Evolutionary conservation across 2,113 vertebrate species (phyloP).

Genomic region (Colaptes auratus): DNA sequence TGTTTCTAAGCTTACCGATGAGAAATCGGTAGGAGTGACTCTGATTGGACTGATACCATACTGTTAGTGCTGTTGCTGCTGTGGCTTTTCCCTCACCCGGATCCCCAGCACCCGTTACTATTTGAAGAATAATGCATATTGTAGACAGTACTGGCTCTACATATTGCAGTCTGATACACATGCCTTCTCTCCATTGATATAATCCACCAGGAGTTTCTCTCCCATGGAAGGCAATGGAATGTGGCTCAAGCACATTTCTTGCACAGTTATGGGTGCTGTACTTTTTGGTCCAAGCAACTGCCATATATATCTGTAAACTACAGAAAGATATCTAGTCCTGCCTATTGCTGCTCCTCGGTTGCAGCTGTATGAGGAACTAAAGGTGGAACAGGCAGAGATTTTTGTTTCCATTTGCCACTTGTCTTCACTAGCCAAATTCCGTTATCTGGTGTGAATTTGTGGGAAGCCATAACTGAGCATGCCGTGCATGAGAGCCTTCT

Average conservation of each 20-base stretch:
- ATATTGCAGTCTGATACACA: fast-evolving
- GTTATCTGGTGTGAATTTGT: neutral
- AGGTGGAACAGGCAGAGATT: neutral
- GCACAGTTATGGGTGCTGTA: neutral
- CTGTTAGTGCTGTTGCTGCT: neutral
- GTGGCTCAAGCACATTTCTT: neutral
- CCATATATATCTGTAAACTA: neutral
- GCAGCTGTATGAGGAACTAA: neutral
- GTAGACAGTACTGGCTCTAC: fast-evolving
- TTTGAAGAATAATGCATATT: neutral
- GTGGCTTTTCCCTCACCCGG: neutral
- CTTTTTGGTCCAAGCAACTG: neutral
- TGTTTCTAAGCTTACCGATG: neutral
- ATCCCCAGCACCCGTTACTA: fast-evolving
- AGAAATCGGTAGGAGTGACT: neutral
- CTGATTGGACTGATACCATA: neutral
- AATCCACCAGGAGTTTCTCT: neutral
- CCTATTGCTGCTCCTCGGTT: neutral
- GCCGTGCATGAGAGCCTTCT: neutral
- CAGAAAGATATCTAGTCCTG: neutral
- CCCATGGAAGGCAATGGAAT: neutral
- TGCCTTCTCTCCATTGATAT: neutral
- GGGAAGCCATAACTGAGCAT: neutral
- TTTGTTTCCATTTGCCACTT: neutral
- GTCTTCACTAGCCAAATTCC: neutral